These are phyloP conservation scores for Pyrrhosoma nymphula DNA, from an alignment of 2,888 invertebrate genomes.

Conservation along the genomic window DNA sequence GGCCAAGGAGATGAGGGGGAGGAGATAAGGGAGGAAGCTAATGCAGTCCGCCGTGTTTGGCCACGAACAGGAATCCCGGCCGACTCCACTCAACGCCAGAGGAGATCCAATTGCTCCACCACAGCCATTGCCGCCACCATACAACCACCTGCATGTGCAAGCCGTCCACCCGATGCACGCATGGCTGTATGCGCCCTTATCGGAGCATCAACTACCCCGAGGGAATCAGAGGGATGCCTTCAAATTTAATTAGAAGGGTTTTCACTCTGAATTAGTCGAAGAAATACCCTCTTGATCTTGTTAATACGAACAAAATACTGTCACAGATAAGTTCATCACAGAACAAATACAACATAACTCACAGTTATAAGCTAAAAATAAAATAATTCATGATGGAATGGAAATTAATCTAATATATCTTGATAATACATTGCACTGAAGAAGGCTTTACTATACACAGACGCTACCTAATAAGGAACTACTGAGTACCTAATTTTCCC, in stretches of 20 bases:
- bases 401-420: too few relatives aligned
- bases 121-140: too few relatives aligned
- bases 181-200: neutral
- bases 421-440: too few relatives aligned
- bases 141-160: neutral
- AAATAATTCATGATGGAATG: too few relatives aligned
- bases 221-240: neutral
- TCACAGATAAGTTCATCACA: neutral
- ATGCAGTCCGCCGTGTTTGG: conserved; percentile 34
- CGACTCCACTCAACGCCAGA: neutral
- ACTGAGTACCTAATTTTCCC: too few relatives aligned
- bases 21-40: conserved; percentile 53
- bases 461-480: too few relatives aligned
- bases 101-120: neutral
- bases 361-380: too few relatives aligned
- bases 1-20: conserved; percentile 16
- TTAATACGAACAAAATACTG: neutral
- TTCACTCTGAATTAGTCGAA: neutral
- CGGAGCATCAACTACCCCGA: neutral
- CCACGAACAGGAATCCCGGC: conserved; percentile 33
- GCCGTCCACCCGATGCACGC: neutral
- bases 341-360: too few relatives aligned
- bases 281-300: neutral
- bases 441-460: too few relatives aligned
- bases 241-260: neutral